These are phyloP conservation scores for Caenorhabditis briggsae DNA, from an alignment of 1,140 invertebrate genomes.

Conservation along the genomic window DNA sequence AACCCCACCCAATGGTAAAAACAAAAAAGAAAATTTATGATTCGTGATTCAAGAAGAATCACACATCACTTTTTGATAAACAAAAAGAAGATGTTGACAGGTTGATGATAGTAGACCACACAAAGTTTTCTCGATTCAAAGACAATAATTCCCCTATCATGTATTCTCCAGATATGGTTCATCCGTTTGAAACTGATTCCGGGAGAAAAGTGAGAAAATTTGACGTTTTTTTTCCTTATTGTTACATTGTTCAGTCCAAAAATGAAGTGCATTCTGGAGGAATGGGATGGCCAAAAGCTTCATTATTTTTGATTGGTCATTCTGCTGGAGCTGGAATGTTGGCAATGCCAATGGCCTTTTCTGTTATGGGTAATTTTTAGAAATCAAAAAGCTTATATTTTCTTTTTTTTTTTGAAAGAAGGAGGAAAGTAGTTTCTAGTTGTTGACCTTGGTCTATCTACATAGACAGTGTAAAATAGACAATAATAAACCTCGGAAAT, in stretches of 20 bases:
- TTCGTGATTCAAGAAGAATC: not conserved
- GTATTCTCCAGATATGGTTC: conserved; percentile 1
- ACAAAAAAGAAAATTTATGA: too few species aligned
- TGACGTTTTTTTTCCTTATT: not conserved
- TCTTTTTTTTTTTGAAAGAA: too few species aligned
- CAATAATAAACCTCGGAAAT: too few species aligned
- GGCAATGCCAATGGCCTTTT: conserved; percentile 7
- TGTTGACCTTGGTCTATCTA: too few species aligned
- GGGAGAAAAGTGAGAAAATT: not conserved
- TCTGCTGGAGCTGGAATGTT: conserved; percentile 11
- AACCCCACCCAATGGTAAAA: too few species aligned
- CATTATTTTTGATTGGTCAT: conserved; percentile 4
- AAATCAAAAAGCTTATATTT: too few species aligned
- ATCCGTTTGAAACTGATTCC: conserved; percentile 6
- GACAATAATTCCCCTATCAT: not conserved
- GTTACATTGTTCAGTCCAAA: not conserved
- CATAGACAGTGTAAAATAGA: too few species aligned
- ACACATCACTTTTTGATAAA: not conserved
- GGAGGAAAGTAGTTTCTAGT: too few species aligned
- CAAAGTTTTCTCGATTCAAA: not conserved
- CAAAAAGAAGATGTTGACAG: conserved; percentile 3
- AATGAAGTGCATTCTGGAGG: not conserved
- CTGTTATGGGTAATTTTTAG: conserved; percentile 3
- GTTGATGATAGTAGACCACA: not conserved
- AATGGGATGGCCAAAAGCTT: conserved; percentile 26